A percentile compares a stretch with the other conserved stretches of the same genome.
Conservation (phyloP, 1,140 invertebrate genomes). For the Calosoma granatense region DNA sequence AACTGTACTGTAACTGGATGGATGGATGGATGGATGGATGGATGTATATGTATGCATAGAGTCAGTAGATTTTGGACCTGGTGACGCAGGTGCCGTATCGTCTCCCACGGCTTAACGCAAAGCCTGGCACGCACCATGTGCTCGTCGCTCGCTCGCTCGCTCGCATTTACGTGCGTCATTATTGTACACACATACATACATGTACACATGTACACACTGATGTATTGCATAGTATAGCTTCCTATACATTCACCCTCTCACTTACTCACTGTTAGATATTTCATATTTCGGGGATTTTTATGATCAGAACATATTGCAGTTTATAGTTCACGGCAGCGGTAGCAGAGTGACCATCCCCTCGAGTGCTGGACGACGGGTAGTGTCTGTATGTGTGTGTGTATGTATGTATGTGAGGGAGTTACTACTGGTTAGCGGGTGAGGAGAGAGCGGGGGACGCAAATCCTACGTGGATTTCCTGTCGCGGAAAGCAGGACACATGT, state of each 20-base stretch:
- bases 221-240: not conserved
- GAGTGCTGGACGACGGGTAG: not conserved
- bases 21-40: not conserved
- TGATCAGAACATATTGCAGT: conserved; percentile 22
- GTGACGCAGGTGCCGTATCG: not conserved
- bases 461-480: conserved; percentile 23
- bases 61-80: not conserved
- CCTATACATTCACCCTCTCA: not conserved
- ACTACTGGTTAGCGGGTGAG: conserved; percentile 14
- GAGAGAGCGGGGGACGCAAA: conserved; percentile 19
- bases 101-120: not conserved
- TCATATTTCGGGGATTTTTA: conserved; percentile 20
- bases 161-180: not conserved
- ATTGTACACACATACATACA: not conserved
- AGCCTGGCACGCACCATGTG: conserved; percentile 4
- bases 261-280: conserved; percentile 12
- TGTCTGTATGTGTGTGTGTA: too few relatives aligned
- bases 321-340: conserved; percentile 8
- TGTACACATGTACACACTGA: not conserved
- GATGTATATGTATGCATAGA: not conserved
- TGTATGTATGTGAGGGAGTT: too few relatives aligned
- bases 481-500: conserved; percentile 32
- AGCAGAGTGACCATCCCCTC: conserved; percentile 1
- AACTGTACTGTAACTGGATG: not conserved
- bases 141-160: not conserved